phyloP scores from a whole-genome alignment of 1,140 invertebrate genomes.

The Ips typographus region DNA sequence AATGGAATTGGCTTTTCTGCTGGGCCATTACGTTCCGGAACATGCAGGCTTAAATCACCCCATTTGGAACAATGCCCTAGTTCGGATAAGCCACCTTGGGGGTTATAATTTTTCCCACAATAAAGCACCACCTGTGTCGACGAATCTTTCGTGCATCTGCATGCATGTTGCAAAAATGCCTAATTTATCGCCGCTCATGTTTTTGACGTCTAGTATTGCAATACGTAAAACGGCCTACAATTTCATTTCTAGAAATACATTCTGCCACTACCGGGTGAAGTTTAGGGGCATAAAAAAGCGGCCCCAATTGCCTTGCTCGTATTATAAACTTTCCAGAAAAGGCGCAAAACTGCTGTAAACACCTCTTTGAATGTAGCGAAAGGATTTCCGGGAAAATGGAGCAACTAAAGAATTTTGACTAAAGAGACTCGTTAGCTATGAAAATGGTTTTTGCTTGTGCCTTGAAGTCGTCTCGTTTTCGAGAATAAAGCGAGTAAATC shows the following conservation, averaged over 20 bases:
- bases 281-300: too few relatives aligned
- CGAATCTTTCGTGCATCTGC: slow-evolving; percentile 19
- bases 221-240: too few relatives aligned
- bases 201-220: not conserved
- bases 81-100: slow-evolving; percentile 30
- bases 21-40: slow-evolving; percentile 8
- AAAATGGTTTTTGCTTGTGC: not conserved
- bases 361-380: not conserved
- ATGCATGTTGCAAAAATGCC: slow-evolving; percentile 11
- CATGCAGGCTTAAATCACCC: slow-evolving; percentile 16
- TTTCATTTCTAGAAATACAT: too few relatives aligned
- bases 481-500: not conserved
- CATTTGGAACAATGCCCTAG: slow-evolving; percentile 25
- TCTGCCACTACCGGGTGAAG: too few relatives aligned
- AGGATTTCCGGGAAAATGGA: not conserved
- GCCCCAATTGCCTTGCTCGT: too few relatives aligned
- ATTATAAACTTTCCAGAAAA: too few relatives aligned
- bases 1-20: too few relatives aligned
- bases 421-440: slow-evolving; percentile 4
- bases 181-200: not conserved
- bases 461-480: not conserved
- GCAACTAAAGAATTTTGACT: not conserved
- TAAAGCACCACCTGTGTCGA: slow-evolving; percentile 25
- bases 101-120: slow-evolving; percentile 26
- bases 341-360: not conserved